Evolutionary conservation across 2,888 invertebrate genomes (phyloP).

Genomic region (Athalia circularis): DNA sequence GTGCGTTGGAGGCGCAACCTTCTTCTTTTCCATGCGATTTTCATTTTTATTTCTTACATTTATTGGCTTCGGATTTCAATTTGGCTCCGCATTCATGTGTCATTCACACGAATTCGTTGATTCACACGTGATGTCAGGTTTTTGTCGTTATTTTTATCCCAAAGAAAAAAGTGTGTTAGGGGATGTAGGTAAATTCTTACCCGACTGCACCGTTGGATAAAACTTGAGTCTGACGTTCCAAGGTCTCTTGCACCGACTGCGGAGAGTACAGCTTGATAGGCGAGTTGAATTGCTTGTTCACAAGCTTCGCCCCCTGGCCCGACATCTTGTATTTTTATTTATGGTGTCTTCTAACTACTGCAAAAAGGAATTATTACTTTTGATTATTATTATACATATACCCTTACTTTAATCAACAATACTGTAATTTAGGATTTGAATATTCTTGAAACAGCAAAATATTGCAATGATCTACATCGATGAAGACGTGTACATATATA

Average conservation of each 20-base stretch:
- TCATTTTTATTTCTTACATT: too few species aligned
- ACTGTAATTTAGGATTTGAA: too few species aligned
- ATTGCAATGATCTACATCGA: too few species aligned
- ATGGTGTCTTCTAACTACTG: constrained; percentile 45
- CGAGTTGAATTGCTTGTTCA: constrained; percentile 93
- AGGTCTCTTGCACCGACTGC: constrained; percentile 86
- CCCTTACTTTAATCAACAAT: too few species aligned
- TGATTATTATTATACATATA: background rate
- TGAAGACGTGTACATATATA: too few species aligned
- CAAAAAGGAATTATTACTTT: constrained; percentile 39
- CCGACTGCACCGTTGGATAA: constrained; percentile 87
- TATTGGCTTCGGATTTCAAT: too few species aligned
- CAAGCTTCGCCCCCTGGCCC: constrained; percentile 82
- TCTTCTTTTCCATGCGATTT: too few species aligned
- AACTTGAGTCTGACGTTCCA: constrained; percentile 86
- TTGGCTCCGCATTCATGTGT: too few species aligned
- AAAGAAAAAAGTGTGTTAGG: background rate
- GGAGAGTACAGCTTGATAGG: constrained; percentile 91
- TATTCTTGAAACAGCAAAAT: too few species aligned
- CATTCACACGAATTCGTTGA: too few species aligned
- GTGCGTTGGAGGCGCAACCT: too few species aligned
- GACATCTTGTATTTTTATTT: constrained; percentile 78
- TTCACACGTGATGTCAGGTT: too few species aligned
- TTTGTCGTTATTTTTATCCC: background rate
- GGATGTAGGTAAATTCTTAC: constrained; percentile 76